These are phyloP conservation scores for Drosophila longiperda DNA, from an alignment of 2,888 invertebrate genomes.

Conservation along the genomic window DNA sequence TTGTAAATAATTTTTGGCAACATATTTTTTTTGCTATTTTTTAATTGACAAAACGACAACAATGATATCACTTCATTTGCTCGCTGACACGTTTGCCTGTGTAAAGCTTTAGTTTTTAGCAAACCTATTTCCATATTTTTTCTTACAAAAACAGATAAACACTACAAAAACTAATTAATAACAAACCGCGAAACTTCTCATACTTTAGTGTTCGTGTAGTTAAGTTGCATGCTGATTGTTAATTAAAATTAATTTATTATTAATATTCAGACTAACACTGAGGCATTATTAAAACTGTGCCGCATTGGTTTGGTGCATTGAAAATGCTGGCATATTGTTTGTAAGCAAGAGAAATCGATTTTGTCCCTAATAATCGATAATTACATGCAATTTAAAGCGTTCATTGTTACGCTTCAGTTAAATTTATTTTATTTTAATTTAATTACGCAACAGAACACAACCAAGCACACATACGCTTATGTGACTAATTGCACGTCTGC, in stretches of 20 bases:
- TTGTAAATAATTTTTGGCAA: constrained; percentile 27
- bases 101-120: constrained; percentile 30
- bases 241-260: constrained; percentile 21
- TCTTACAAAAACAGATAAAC: constrained; percentile 29
- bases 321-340: constrained; percentile 20
- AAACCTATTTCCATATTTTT: constrained; percentile 29
- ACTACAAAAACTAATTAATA: constrained; percentile 24
- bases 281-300: constrained; percentile 1
- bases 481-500: constrained; percentile 73
- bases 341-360: constrained; percentile 16
- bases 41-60: constrained; percentile 8
- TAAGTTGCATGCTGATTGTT: constrained; percentile 53
- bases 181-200: not conserved
- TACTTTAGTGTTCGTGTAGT: constrained; percentile 10
- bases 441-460: constrained; percentile 26
- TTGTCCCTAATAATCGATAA: constrained; percentile 18
- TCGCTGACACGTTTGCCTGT: constrained; percentile 41
- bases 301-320: constrained; percentile 1
- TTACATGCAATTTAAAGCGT: constrained; percentile 9
- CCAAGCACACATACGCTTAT: constrained; percentile 43
- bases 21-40: constrained; percentile 5
- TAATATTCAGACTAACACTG: constrained; percentile 23
- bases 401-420: not conserved
- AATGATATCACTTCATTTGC: constrained; percentile 67
- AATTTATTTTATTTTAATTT: constrained; percentile 17